Percentiles rank a stretch among this genome's conserved stretches.
Conservation (phyloP, 1,140 invertebrate genomes). For the Hycleus cichorii region DNA sequence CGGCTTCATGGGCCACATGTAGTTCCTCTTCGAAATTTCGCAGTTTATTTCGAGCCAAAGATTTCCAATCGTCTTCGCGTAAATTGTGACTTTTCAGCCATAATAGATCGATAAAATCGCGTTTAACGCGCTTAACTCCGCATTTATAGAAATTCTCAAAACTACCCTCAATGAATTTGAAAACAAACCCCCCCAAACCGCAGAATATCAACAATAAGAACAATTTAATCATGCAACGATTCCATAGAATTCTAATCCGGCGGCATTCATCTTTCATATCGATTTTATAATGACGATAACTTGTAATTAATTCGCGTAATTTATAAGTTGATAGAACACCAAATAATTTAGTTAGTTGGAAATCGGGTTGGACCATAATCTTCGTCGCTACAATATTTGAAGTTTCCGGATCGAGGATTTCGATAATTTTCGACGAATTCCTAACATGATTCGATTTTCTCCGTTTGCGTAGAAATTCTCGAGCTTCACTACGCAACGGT, state of each 20-base stretch:
- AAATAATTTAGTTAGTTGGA: conserved; percentile 17
- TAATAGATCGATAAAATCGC: conserved; percentile 73
- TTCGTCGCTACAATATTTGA: conserved; percentile 10
- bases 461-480: conserved; percentile 16
- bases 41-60: conserved; percentile 67
- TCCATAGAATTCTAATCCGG: conserved; percentile 50
- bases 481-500: conserved; percentile 16
- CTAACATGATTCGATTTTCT: conserved; percentile 5
- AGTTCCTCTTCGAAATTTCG: conserved; percentile 82
- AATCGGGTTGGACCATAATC: conserved; percentile 5
- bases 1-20: conserved; percentile 72
- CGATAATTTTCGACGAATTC: conserved; percentile 33
- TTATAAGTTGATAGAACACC: conserved; percentile 27
- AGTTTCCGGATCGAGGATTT: conserved; percentile 34
- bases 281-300: conserved; percentile 50
- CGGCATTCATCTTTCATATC: conserved; percentile 51
- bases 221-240: conserved; percentile 58
- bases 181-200: conserved; percentile 69
- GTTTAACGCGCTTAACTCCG: conserved; percentile 74
- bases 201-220: conserved; percentile 62
- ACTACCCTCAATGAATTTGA: conserved; percentile 70
- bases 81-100: conserved; percentile 73
- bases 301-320: conserved; percentile 36
- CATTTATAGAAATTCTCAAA: conserved; percentile 83
- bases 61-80: conserved; percentile 82